These are phyloP conservation scores for Pemphredon lugubris DNA, from an alignment of 2,888 invertebrate genomes.

Conservation along the genomic window DNA sequence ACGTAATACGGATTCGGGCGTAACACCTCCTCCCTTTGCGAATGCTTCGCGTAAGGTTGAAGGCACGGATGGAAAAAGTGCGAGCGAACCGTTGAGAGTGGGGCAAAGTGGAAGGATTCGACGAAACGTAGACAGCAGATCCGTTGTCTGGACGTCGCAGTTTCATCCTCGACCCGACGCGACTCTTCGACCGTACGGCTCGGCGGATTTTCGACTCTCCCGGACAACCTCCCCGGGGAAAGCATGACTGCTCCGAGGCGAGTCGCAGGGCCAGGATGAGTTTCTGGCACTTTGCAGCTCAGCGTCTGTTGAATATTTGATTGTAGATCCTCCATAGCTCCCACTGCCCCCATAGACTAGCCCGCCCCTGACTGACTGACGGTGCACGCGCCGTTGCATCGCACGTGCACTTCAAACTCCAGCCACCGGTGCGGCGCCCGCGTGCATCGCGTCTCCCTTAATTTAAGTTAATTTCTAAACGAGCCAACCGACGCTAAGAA, in stretches of 20 bases:
- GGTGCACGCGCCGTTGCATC: constrained; percentile 11
- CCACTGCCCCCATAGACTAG: constrained; percentile 14
- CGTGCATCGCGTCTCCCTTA: no score
- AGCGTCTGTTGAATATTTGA: constrained; percentile 75
- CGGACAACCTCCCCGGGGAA: constrained; percentile 42
- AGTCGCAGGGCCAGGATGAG: constrained; percentile 59
- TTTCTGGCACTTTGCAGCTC: constrained; percentile 75
- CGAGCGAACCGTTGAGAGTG: not conserved
- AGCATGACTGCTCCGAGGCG: constrained; percentile 28
- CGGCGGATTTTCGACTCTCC: constrained; percentile 55
- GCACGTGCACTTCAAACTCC: no score
- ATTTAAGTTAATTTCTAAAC: no score
- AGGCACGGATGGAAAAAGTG: not conserved
- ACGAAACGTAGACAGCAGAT: constrained; percentile 34
- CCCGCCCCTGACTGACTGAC: constrained; percentile 23
- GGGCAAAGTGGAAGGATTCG: not conserved
- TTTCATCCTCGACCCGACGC: constrained; percentile 12
- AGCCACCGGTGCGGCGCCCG: no score
- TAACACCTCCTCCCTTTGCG: no score
- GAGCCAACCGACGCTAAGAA: no score
- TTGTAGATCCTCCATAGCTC: constrained; percentile 48
- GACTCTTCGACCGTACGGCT: constrained; percentile 27
- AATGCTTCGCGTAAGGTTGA: not conserved
- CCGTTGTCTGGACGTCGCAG: constrained; percentile 48
- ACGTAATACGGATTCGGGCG: not conserved